phyloP scores from a whole-genome alignment of 2,888 invertebrate species.

The Argyra leucocephala region DNA sequence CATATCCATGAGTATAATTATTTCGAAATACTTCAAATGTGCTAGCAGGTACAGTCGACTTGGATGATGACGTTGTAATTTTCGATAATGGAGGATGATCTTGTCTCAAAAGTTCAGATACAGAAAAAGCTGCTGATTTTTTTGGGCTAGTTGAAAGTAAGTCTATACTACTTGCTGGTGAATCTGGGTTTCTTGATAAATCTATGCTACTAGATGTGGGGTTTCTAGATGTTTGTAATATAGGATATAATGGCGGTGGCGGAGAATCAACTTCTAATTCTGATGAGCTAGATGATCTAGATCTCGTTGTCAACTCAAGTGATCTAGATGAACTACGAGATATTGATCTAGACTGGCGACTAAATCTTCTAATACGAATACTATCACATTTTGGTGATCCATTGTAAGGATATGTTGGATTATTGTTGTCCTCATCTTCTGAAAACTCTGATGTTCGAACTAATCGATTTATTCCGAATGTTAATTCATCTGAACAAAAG shows the following conservation, averaged over 20 bases:
- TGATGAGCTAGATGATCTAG: conserved; percentile 50
- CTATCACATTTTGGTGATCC: conserved; percentile 30
- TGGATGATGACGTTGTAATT: conserved; percentile 47
- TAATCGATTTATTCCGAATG: conserved; percentile 73
- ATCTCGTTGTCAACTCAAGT: conserved; percentile 27
- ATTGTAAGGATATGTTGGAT: conserved; percentile 42
- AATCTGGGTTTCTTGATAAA: conserved; percentile 33
- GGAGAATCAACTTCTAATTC: conserved; percentile 71
- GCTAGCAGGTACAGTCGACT: conserved; percentile 39
- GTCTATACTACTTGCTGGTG: conserved; percentile 33
- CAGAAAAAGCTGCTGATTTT: conserved; percentile 75
- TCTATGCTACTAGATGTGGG: conserved; percentile 37
- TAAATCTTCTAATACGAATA: conserved; percentile 30
- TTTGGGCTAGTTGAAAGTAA: conserved; percentile 45
- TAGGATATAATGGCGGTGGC: conserved; percentile 45
- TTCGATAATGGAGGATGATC: conserved; percentile 45
- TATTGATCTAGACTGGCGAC: conserved; percentile 36
- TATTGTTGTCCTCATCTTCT: conserved; percentile 52
- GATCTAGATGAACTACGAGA: conserved; percentile 37
- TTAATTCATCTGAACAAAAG: conserved; percentile 63
- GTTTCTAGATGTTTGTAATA: conserved; percentile 33
- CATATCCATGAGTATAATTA: conserved; percentile 39
- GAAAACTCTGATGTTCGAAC: conserved; percentile 53
- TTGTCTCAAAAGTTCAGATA: conserved; percentile 69
- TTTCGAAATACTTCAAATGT: conserved; percentile 47